phyloP scores from a whole-genome alignment of 2,797 vertebrate species.

The Falco rusticolus region DNA sequence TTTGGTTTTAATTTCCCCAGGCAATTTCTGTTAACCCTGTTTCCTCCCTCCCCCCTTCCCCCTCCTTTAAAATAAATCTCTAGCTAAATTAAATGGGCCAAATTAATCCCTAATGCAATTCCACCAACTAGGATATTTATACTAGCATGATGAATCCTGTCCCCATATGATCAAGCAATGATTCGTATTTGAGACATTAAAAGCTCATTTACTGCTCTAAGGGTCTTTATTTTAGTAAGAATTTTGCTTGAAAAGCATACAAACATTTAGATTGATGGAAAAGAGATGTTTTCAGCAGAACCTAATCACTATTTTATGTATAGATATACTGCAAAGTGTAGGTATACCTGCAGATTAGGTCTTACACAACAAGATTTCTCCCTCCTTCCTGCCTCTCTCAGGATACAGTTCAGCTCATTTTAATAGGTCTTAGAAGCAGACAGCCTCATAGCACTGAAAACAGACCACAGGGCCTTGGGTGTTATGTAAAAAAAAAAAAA shows the following conservation, averaged over 20 bases:
- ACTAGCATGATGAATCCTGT: background rate
- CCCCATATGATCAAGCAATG: background rate
- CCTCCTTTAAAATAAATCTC: slow-evolving; percentile 45
- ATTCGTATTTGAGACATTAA: slow-evolving; percentile 1
- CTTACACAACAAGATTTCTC: background rate
- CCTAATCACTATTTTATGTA: background rate
- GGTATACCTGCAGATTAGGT: background rate
- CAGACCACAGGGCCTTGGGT: background rate
- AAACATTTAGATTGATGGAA: background rate
- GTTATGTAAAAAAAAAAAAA: background rate
- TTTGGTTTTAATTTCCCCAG: slow-evolving; percentile 53
- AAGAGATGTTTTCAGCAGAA: background rate
- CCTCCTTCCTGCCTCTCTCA: background rate
- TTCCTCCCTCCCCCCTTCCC: slow-evolving; percentile 21
- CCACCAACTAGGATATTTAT: background rate
- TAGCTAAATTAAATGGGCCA: slow-evolving; percentile 64
- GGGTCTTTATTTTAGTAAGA: slow-evolving; percentile 25
- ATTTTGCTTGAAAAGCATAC: background rate
- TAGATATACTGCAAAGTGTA: background rate
- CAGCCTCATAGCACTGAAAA: background rate
- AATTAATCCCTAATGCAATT: slow-evolving; percentile 68
- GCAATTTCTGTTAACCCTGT: slow-evolving; percentile 46
- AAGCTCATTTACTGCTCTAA: slow-evolving; percentile 10
- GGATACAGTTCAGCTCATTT: background rate
- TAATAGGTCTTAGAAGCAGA: background rate